Evolutionary conservation across 2,888 invertebrate species (phyloP), one percentile per base, ranked within the genome.

Genomic region (Hyposoter dolosus): DNA sequence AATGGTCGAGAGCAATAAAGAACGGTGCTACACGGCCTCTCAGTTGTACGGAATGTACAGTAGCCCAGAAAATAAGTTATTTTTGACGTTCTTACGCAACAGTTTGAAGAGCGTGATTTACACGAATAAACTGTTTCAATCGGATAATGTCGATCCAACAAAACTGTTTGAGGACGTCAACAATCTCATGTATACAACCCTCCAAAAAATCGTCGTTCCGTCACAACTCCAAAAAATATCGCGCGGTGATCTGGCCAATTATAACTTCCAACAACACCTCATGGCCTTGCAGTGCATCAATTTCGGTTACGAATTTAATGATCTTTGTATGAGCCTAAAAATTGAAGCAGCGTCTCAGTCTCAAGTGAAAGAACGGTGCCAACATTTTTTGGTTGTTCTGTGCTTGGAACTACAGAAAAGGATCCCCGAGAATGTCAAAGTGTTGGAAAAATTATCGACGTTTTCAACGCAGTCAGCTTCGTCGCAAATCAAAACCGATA

Each of bases 211-310:
- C 9, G 47, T 53, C 17, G 71, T 72, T 32, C 71, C 71, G n/a
- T 32, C 9, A 12, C 72, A 17, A 10, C 43, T 88, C 12, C 87
- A 88, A 40, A 92, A 89, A 88, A 77, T 90, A 35, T 82, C 69
- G 56, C 88, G 87, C 19, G 82, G 84, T 63, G 89, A 89, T 82
- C 79, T 90, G 35, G 79, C 87, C 5, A 84, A 77, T 50, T 92
- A 90, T 53, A 84, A 90, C 85, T 92, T 92, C 68, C 40, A 87
- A 85, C 56, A 85, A 1, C 85, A 88, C 89, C 85, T 90, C 15
- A 91, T 91, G 90, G 87, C 90, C 82, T 76, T 85, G 63, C 56
- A 87, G 17, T 90, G 89, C 86, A 89, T 91, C 10, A 89, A 91
- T 85, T 90, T 91, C 45, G 90, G 91, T 1, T 90, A 87, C 84